These are phyloP conservation scores for Drosophila suboccidentalis DNA, from an alignment of 2,888 invertebrate genomes.

Conservation along the genomic window DNA sequence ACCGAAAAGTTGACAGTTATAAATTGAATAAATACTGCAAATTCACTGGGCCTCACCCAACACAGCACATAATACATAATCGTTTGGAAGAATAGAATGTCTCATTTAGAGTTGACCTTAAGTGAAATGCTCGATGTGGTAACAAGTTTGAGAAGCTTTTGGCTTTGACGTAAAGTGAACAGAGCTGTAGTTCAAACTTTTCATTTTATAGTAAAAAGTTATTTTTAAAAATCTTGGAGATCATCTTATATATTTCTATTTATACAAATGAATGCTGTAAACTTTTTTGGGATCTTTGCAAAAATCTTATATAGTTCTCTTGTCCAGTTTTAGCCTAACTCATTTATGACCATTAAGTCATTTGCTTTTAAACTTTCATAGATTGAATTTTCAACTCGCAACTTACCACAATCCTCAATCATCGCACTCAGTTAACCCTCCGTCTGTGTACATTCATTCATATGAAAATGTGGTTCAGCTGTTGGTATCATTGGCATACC, in stretches of 20 bases:
- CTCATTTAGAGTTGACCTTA: neutral
- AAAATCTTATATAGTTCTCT: no score
- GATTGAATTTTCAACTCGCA: constrained; percentile 18
- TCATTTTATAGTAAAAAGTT: neutral
- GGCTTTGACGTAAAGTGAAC: neutral
- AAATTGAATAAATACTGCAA: constrained; percentile 46
- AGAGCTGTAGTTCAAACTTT: neutral
- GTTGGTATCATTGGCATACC: constrained; percentile 45
- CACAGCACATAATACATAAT: constrained; percentile 22
- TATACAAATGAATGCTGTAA: neutral
- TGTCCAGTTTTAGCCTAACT: neutral
- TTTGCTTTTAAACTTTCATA: neutral
- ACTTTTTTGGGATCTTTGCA: no score
- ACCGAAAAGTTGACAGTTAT: constrained; percentile 37
- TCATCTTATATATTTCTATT: no score
- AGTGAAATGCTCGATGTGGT: neutral
- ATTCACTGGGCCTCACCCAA: constrained; percentile 29
- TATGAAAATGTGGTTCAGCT: constrained; percentile 53
- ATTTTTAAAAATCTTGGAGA: neutral
- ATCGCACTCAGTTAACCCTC: constrained; percentile 23
- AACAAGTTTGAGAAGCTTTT: neutral
- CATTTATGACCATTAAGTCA: neutral
- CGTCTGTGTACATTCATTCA: constrained; percentile 26
- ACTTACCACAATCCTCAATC: constrained; percentile 13
- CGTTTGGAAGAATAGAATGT: constrained; percentile 1